Base-by-base conservation (phyloP, 2,888 invertebrate genomes). In the Amphipoea oculea region DNA sequence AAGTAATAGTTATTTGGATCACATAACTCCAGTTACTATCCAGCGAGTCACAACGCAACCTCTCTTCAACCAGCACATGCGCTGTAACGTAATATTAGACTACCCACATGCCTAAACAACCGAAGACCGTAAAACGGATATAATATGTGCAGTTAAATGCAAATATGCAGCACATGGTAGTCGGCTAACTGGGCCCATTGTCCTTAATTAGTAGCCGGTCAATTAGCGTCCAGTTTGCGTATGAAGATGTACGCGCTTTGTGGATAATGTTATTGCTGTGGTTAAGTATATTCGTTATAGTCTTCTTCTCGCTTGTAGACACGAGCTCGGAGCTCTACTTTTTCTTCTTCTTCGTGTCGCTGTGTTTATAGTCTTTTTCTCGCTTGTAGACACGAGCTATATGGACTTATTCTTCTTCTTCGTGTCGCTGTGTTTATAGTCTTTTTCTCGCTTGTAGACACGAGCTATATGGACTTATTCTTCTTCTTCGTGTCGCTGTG, bases 201-300 rank as follows among this genome's bases (percentile, higher is more conserved):
- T 89, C 86, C 86, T 88, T 86, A 89, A 88, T 89, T 86, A 86
- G 71, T 73, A n/a, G 68, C 36, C 70, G 20, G 82, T 77, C 82
- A 77, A 87, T 89, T 89, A 88, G 78, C 74, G 65, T 12, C 65
- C 74, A 76, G 76, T 79, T 76, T 73, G 57, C 75, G 54, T 75
- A 72, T 57, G 66, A 75, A 85, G 79, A 77, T 67, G 65, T 75
- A 57, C 11, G 36, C 65, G 36, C 29, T 69, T 51, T 42, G 66
- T 7, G 36, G 73, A n/a, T 72, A 81, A 71, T 80, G 62, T 45
- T 73, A 73, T 23, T 29, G 60, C 45, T 23, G 45, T 62, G 23
- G 67, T 72, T 54, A 45, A 54, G n/a, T 67, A 45, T 40, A 66
- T 62, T 48, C 6, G 54, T 72, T 40, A 17, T 36, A 17, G n/a